Base-by-base conservation (phyloP, 2,113 vertebrate genomes). In the Puffinus mauretanicus region DNA sequence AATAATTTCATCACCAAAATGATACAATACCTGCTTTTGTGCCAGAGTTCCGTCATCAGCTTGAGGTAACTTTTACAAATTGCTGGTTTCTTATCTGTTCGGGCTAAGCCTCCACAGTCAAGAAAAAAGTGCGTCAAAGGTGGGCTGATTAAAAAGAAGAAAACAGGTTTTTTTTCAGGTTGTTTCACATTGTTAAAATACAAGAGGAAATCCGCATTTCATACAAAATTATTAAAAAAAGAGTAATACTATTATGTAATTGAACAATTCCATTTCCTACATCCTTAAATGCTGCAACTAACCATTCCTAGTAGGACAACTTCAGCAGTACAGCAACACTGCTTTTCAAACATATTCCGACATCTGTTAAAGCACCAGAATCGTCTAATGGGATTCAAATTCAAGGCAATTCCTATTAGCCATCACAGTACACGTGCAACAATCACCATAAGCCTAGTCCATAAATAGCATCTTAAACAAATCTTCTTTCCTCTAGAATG, bases 31-130 rank as follows among this genome's bases (percentile, higher is more conserved):
- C 99, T 99, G 98, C 98, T 99, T 97, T 99, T 99, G 98, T 99
- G 99, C 99, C 99, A 99, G 32, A 99, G 98, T 88, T 99, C 99
- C 12, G 98, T 98, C 97, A 99, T 99, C 24, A 99, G 98, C 94
- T 99, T 99, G 98, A 99, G 99, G 96, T 99, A 99, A 98, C 99
- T 99, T 98, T 99, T 99, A 97, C 99, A 99, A 91, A 99, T 99
- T 10, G 99, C 99, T 1, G 99, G 99, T 97, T 99, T 99, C 98
- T 99, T 99, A 98, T 99, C 99, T 10, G 99, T 99, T 93, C 98
- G 98, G 66, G 99, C 99, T 94, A 99, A 97, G 90, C 98, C 99
- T 40, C 99, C 99, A 11, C 99, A 99, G 94, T 99, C 99, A 54
- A 99, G 98, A 94, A 99, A 99, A 96, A 99, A 99, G 82, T 99